These are phyloP conservation scores for Myrmecobius fasciatus DNA, from an alignment of 2,113 vertebrate genomes.

Conservation along the genomic window DNA sequence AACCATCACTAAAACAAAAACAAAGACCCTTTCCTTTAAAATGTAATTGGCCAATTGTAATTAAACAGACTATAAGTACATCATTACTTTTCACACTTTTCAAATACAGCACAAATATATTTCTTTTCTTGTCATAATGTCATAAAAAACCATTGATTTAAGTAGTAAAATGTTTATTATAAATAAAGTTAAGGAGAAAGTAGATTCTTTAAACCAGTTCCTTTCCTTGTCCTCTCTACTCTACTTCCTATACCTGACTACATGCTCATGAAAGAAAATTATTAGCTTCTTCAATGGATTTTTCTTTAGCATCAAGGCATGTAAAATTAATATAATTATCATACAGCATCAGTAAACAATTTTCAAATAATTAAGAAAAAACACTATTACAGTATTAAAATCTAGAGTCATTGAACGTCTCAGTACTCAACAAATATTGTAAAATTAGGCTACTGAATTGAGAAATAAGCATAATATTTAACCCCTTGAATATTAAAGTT, in stretches of 20 bases:
- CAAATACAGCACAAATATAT: neutral
- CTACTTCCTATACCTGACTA: neutral
- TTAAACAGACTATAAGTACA: neutral
- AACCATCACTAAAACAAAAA: conserved; percentile 1
- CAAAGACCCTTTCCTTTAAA: conserved; percentile 12
- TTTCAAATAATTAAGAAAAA: conserved; percentile 66
- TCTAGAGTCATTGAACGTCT: conserved; percentile 55
- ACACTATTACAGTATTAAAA: conserved; percentile 58
- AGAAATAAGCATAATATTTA: conserved; percentile 51
- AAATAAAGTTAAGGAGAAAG: conserved; percentile 67
- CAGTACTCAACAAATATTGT: conserved; percentile 60
- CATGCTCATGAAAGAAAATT: conserved; percentile 63
- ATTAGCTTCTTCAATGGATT: conserved; percentile 68
- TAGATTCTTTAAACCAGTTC: conserved; percentile 51
- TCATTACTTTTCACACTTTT: conserved; percentile 18
- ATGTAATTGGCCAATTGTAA: neutral
- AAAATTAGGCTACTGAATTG: conserved; percentile 58
- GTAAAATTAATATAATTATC: conserved; percentile 72
- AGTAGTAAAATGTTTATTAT: conserved; percentile 64
- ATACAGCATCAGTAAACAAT: conserved; percentile 65
- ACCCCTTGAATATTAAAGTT: conserved; percentile 58
- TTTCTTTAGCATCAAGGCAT: conserved; percentile 67
- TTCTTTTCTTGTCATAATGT: conserved; percentile 29
- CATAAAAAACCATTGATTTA: conserved; percentile 57
- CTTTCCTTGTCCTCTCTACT: neutral